Conservation (phyloP, 2,888 invertebrate species). For the Ophonus ardosiacus region DNA sequence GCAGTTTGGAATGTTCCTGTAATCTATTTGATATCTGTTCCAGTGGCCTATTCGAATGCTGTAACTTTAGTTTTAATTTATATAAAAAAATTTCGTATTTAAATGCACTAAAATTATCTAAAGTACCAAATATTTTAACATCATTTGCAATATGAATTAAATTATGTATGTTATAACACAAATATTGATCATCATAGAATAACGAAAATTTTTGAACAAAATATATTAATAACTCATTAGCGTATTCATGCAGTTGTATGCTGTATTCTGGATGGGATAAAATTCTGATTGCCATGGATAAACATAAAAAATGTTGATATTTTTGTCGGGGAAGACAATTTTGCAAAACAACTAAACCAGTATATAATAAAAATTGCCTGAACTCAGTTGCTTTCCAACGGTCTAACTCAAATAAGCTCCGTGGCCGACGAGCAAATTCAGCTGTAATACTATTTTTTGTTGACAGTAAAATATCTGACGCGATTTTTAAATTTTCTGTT, state of each 20-base stretch:
- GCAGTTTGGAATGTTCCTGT: background rate
- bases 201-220: constrained; percentile 67
- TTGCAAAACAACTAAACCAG: constrained; percentile 67
- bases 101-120: constrained; percentile 67
- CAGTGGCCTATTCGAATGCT: constrained; percentile 64
- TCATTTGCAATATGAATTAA: constrained; percentile 67
- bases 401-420: constrained; percentile 66
- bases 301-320: constrained; percentile 66
- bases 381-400: constrained; percentile 68
- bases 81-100: constrained; percentile 66
- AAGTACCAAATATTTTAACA: constrained; percentile 63
- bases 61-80: constrained; percentile 65
- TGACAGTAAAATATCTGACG: background rate
- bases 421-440: constrained; percentile 67
- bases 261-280: constrained; percentile 63
- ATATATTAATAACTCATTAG: constrained; percentile 65
- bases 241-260: constrained; percentile 64
- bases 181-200: constrained; percentile 66
- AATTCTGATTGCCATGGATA: constrained; percentile 67
- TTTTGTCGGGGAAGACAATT: constrained; percentile 61
- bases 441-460: constrained; percentile 55
- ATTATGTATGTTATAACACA: constrained; percentile 67
- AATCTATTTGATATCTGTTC: constrained; percentile 66
- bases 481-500: constrained; percentile 38
- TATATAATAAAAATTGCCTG: constrained; percentile 67